Evolutionary conservation across 2,888 invertebrate genomes (phyloP).

Genomic region (Philhelius pedissequus): DNA sequence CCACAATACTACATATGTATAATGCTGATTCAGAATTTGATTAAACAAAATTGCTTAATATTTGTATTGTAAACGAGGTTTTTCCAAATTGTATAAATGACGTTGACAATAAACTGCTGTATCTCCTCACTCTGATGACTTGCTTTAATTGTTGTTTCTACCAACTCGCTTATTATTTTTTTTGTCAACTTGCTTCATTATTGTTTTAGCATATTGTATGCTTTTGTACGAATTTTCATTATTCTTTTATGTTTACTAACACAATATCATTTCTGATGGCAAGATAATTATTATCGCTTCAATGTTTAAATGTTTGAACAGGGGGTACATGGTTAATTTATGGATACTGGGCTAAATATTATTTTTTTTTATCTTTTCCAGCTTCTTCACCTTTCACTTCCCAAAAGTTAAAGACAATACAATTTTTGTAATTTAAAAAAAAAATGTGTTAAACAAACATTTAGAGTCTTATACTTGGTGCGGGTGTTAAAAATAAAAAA

Average conservation of each 20-base stretch:
- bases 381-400: conserved; percentile 52
- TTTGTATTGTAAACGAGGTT: neutral
- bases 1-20: too few species aligned
- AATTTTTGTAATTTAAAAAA: conserved; percentile 43
- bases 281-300: conserved; percentile 20
- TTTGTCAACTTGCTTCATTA: neutral
- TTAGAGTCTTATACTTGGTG: conserved; percentile 40
- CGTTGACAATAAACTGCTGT: neutral
- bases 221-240: neutral
- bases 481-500: conserved; percentile 28
- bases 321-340: conserved; percentile 16
- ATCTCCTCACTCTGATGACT: neutral
- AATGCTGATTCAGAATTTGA: neutral
- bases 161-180: neutral
- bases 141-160: neutral
- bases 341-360: conserved; percentile 47
- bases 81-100: neutral
- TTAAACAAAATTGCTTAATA: neutral
- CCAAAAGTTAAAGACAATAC: conserved; percentile 48
- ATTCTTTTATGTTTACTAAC: conserved; percentile 69
- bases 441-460: conserved; percentile 56
- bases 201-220: neutral
- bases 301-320: conserved; percentile 54
- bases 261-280: conserved; percentile 22
- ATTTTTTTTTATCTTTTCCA: conserved; percentile 56